Conservation (phyloP, 2,797 vertebrate species). For the Falco rusticolus region DNA sequence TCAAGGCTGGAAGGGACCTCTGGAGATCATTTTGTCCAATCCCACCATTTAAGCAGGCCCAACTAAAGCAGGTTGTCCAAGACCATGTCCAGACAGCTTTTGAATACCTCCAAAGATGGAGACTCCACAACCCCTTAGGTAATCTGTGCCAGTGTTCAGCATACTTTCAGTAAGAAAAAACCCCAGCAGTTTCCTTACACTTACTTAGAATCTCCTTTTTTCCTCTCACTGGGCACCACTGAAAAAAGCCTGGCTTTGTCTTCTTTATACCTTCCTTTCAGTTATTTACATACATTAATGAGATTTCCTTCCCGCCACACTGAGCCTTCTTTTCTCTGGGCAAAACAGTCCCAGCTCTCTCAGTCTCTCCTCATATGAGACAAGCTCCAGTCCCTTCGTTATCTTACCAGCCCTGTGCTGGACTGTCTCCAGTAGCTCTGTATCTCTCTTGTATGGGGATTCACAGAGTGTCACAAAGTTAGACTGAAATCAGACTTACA, state of each 20-base stretch:
- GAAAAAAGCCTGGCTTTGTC: neutral
- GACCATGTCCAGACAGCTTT: no score
- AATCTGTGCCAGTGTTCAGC: neutral
- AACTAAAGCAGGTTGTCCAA: neutral
- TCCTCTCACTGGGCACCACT: no score
- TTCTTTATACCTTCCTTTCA: neutral
- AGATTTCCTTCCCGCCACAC: accelerated
- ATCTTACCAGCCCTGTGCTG: no score
- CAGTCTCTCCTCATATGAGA: neutral
- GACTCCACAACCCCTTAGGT: no score
- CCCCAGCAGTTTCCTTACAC: neutral
- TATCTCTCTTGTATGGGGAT: neutral
- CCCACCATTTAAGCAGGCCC: neutral
- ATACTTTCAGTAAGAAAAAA: neutral
- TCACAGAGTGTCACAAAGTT: neutral
- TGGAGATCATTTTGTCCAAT: neutral
- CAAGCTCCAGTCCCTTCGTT: no score
- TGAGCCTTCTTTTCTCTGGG: neutral
- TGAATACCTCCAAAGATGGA: no score
- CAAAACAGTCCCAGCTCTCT: neutral
- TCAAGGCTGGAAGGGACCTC: neutral
- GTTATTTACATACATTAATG: neutral
- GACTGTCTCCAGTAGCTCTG: neutral
- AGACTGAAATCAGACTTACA: neutral
- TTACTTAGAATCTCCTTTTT: neutral